Percentiles rank a stretch among this genome's conserved stretches.
Evolutionary conservation across 1,140 invertebrate genomes (phyloP).

Genomic region (Drosophila albomicans): DNA sequence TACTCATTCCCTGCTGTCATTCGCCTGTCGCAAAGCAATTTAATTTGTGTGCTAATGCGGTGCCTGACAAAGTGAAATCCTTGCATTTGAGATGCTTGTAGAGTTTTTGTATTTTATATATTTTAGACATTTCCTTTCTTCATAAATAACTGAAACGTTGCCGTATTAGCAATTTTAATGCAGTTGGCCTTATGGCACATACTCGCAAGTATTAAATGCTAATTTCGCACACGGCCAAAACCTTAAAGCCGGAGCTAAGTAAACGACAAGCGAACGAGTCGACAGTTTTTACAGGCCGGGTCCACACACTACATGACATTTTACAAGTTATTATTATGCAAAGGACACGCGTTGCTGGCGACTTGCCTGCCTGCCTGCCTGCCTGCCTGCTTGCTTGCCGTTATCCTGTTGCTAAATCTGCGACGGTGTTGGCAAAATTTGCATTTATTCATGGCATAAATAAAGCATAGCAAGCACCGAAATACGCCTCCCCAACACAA

Average conservation of each 20-base stretch:
- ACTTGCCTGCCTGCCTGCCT: conserved; percentile 54
- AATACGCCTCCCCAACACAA: conserved; percentile 26
- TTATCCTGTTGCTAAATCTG: conserved; percentile 77
- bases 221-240: conserved; percentile 60
- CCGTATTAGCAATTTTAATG: conserved; percentile 76
- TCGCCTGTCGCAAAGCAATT: conserved; percentile 31
- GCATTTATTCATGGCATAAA: conserved; percentile 82
- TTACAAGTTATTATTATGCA: conserved; percentile 82
- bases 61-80: conserved; percentile 31
- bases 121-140: conserved; percentile 21
- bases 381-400: conserved; percentile 49
- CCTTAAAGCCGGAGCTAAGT: conserved; percentile 33
- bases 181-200: conserved; percentile 62
- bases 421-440: conserved; percentile 70
- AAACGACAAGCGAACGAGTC: conserved; percentile 23
- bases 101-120: conserved; percentile 9
- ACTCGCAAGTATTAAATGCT: conserved; percentile 68
- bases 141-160: conserved; percentile 46
- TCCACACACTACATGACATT: conserved; percentile 71
- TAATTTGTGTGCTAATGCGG: conserved; percentile 58
- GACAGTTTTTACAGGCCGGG: conserved; percentile 11
- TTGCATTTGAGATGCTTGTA: not conserved
- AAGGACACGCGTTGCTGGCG: conserved; percentile 69
- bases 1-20: not conserved
- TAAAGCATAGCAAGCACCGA: conserved; percentile 56